Base-by-base conservation (phyloP, 2,113 vertebrate species). In the Phalacrocorax carbo region DNA sequence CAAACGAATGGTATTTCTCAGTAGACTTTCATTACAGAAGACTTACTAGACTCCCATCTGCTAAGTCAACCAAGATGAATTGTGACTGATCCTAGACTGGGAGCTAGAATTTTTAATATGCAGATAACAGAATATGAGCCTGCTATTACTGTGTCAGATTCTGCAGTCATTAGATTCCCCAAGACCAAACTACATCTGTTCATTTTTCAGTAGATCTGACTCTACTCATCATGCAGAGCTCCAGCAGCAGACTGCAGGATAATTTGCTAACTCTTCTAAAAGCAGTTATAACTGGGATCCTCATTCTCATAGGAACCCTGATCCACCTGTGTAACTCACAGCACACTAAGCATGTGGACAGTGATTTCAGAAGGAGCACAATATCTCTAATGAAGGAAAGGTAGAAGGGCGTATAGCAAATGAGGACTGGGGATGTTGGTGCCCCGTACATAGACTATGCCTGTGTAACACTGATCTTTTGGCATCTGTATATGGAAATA, bases 41-140 rank as follows among this genome's bases (percentile, higher is more conserved):
- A 88, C 64, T 82, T 95, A 78, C 82, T 88, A 91, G 79, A 71
- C 65, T 94, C n/a, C 73, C 82, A 95, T 94, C 90, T 94, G 90
- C 58, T 85, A 92, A 95, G 81, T n/a, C 61, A 89, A 76, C 65
- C 51, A 44, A 90, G 85, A 94, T 86, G 73, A 96, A 96, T 73
- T 88, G 85, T 77, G 70, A 71, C 52, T 85, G 86, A 91, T 71
- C 75, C 87, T 92, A 71, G 38, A 80, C 58, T 51, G 49, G 54
- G 62, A 95, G 82, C 62, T 38, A 46, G 64, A 84, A 86, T 82
- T 86, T 91, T 90, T 87, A 92, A 84, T 70, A 55, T 85, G 84
- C 54, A 91, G 93, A 57, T 95, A 90, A 91, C 26, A 73, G 89
- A 95, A 58, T 11, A 32, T n/a, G 38, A 82, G 88, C 80, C 82